Evolutionary conservation across 2,797 vertebrate species (phyloP), one percentile per base, ranked within the genome.

Genomic region (Peromyscus eremicus): DNA sequence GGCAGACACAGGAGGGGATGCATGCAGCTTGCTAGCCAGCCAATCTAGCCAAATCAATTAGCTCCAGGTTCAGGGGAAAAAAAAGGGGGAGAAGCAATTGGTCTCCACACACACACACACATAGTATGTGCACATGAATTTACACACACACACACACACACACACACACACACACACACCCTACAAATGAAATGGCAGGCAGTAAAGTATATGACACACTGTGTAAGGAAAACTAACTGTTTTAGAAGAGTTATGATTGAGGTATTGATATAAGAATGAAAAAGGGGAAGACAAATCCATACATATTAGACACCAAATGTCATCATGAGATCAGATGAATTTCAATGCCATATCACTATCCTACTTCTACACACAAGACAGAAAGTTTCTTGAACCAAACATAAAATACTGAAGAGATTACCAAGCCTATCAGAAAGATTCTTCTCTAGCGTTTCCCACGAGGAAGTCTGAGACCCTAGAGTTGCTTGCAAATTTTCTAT

Each of bases 401-500:
- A 70, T 55, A 95, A 90, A 92, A 92, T 60, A 89, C 64, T 68
- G 85, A 96, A 91, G 76, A 32, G 21, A 7, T 99, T 98, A 99
- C 99, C 98, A n/a, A 99, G 99, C 55, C 99, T 99, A 94, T 99
- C 99, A 60, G 99, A 99, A 94, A 99, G 99, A 98, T 98, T 99
- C 98, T 99, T 99, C 96, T 99, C 99, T 97, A 99, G 91, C 98
- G 99, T 99, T 98, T 99, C 99, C 99, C 99, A 99, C 0, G 99
- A 99, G 77, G 99, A 98, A 0, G 99, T 99, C 96, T 99, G 99
- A 55, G 99, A 99, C 2, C 99, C 99, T 85, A 99, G 95, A 0
- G 99, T 99, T 77, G 99, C 99, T 98, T 99, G 99, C 40, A 99
- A 98, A 95, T 99, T 99, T 98, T 99, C 99, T 66, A 99, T 99